Evolutionary conservation across 2,113 vertebrate species (phyloP).

Genomic region (Apteryx mantelli): DNA sequence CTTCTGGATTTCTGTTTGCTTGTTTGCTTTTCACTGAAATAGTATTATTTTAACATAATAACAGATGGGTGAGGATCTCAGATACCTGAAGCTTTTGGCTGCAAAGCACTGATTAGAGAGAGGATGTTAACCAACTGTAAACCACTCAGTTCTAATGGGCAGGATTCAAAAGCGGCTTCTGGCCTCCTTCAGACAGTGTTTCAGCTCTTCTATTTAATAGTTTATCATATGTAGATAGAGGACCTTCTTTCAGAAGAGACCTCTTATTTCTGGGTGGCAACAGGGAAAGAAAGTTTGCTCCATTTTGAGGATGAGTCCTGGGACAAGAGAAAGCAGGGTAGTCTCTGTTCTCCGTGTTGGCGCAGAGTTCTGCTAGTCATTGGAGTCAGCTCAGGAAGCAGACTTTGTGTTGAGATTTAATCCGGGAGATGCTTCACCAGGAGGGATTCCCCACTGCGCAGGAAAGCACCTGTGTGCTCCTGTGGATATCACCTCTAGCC

Average conservation of each 20-base stretch:
- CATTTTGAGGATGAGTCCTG: background rate
- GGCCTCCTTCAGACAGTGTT: background rate
- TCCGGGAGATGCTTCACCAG: background rate
- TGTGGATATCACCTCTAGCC: background rate
- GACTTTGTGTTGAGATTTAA: background rate
- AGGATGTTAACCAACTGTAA: background rate
- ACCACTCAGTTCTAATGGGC: background rate
- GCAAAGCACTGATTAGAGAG: background rate
- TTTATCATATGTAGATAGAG: background rate
- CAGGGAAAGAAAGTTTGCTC: background rate
- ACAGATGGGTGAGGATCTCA: slow-evolving; percentile 30
- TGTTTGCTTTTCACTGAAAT: slow-evolving; percentile 1
- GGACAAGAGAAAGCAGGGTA: background rate
- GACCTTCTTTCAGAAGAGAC: background rate
- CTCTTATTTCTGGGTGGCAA: background rate
- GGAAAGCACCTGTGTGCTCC: background rate
- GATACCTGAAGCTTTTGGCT: slow-evolving; percentile 9
- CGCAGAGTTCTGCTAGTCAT: background rate
- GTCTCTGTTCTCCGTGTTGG: background rate
- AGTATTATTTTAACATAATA: background rate
- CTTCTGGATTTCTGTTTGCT: background rate
- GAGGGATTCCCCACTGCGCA: background rate
- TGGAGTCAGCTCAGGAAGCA: background rate
- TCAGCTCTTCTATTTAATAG: background rate
- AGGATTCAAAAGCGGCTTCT: background rate